Conservation (phyloP, 2,888 invertebrate genomes). For the Odontocolon sp. region DNA sequence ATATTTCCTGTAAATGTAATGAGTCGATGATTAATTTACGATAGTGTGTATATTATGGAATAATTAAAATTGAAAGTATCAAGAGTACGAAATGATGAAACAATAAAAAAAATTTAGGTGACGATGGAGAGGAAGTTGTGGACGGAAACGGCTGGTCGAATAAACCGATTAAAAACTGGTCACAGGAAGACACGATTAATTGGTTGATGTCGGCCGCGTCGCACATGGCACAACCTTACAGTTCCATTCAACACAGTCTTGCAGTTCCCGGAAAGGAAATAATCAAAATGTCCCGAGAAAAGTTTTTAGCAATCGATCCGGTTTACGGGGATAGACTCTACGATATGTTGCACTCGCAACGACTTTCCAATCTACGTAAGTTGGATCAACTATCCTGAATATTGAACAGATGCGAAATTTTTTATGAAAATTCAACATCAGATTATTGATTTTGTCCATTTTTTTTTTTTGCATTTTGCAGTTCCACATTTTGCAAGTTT, state of each 20-base stretch:
- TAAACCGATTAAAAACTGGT: slow-evolving; percentile 83
- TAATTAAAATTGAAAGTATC: too few relatives aligned
- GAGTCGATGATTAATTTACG: too few relatives aligned
- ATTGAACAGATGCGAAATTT: too few relatives aligned
- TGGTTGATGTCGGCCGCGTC: slow-evolving; percentile 81
- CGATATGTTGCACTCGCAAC: slow-evolving; percentile 73
- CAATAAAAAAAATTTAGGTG: slow-evolving; percentile 64
- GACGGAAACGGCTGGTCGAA: slow-evolving; percentile 82
- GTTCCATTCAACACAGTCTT: slow-evolving; percentile 74
- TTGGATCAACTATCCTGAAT: slow-evolving; percentile 15
- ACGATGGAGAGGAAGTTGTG: slow-evolving; percentile 68
- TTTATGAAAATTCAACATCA: too few relatives aligned
- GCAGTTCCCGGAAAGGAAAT: slow-evolving; percentile 75
- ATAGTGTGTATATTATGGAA: too few relatives aligned
- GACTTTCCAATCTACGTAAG: slow-evolving; percentile 70
- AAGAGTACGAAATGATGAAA: too few relatives aligned
- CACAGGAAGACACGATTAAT: slow-evolving; percentile 83
- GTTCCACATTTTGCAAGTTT: slow-evolving; percentile 63
- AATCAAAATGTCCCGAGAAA: slow-evolving; percentile 68
- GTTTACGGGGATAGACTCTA: slow-evolving; percentile 75
- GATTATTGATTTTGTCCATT: not conserved
- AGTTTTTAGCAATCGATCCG: slow-evolving; percentile 74
- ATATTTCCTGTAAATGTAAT: too few relatives aligned
- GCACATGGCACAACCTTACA: slow-evolving; percentile 73
- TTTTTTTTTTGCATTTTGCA: slow-evolving; percentile 46